Evolutionary conservation across 2,888 invertebrate genomes (phyloP), one percentile per base, ranked within the genome.

Genomic region (Linnaemya tessellans): DNA sequence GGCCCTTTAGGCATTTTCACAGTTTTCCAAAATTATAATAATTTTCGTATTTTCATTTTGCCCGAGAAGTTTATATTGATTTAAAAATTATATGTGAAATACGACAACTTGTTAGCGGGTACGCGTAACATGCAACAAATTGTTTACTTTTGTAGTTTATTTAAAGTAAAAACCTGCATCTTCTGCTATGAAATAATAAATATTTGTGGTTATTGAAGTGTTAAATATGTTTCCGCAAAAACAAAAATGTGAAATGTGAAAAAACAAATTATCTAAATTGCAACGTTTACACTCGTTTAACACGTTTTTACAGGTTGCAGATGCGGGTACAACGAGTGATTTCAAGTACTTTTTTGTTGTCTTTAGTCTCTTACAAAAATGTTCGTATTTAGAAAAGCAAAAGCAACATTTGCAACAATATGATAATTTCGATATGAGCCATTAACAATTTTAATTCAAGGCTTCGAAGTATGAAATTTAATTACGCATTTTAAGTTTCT

Each of bases 211-310:
- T 73, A 73, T 30, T 78, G 13, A 83, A 74, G 67, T 68, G 84
- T 68, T 77, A 56, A 77, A 67, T 54, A 30, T 67, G 58, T 60
- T 84, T 84, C 84, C 80, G 80, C 58, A 77, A 79, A 11, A 15
- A 68, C 1, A 41, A 13, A 74, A 15, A 10, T 49, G 4, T 46
- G 20, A 22, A 56, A 35, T 18, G 0, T 71, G 9, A 43, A 38
- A 20, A 35, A 15, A 30, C 3, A 46, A 49, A n/a, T 62, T 74
- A 51, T 18, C 3, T 10, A 62, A 30, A 25, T 35, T 46, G n/a
- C 46, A 77, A 58, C 30, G 30, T 46, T 65, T 51, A 13, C 15
- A 49, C 22, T 20, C 20, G 22, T n/a, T 62, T 74, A 71, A 58
- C 41, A 58, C 18, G n/a, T 58, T 71, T 71, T 30, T 38, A 10